Evolutionary conservation across 2,113 vertebrate species (phyloP).

Genomic region (Phylloscopus trochilus): DNA sequence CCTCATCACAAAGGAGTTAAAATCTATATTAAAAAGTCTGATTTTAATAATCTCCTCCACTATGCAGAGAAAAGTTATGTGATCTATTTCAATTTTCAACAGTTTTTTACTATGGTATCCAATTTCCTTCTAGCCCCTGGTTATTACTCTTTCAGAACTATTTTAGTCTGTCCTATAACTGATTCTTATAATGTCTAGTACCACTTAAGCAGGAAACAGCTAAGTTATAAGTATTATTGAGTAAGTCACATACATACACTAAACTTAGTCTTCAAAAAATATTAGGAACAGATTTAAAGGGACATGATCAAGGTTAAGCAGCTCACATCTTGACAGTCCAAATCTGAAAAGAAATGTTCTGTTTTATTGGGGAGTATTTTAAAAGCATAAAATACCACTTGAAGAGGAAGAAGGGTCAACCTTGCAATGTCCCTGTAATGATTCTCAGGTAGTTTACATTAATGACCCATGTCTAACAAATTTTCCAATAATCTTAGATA

Average conservation of each 20-base stretch:
- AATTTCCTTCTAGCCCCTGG: background rate
- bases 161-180: background rate
- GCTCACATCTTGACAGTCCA: background rate
- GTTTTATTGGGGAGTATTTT: conserved; percentile 15
- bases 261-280: background rate
- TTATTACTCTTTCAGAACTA: background rate
- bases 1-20: background rate
- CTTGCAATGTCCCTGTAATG: background rate
- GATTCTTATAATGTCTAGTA: background rate
- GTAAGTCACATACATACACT: background rate
- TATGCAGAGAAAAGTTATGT: background rate
- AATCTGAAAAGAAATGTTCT: conserved; percentile 24
- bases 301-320: background rate
- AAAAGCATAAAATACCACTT: background rate
- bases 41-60: background rate
- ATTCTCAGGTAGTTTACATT: conserved; percentile 17
- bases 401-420: background rate
- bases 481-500: conserved; percentile 13
- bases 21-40: background rate
- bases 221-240: background rate
- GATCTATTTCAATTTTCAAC: background rate
- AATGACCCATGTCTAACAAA: conserved; percentile 33
- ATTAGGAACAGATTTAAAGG: background rate
- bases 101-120: background rate
- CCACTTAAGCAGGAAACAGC: background rate